Percentiles rank a stretch among this genome's conserved stretches.
phyloP scores from a whole-genome alignment of 2,888 invertebrate genomes.

The Ptilodon capucinus region DNA sequence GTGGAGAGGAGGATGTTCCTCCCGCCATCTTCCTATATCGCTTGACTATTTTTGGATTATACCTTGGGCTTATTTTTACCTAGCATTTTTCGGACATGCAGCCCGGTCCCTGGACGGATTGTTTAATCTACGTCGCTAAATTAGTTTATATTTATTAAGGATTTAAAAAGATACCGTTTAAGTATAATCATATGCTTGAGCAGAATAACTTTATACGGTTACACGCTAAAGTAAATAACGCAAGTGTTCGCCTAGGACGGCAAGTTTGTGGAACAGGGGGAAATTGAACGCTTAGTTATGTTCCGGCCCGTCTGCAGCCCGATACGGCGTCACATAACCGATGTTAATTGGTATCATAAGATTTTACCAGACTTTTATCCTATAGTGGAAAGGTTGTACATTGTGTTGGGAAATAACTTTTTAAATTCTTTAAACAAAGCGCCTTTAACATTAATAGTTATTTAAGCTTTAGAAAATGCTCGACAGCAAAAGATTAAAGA shows the following conservation, averaged over 20 bases:
- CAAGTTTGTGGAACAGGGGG: constrained; percentile 24
- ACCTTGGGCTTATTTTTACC: no score
- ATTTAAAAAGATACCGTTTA: neutral
- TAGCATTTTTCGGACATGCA: no score
- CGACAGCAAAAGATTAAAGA: neutral
- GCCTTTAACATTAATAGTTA: neutral
- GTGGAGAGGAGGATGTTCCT: no score
- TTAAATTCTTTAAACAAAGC: neutral
- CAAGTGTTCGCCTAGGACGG: constrained; percentile 28
- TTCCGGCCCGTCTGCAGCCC: constrained; percentile 20
- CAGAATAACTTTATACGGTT: constrained; percentile 10
- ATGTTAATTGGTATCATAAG: constrained; percentile 24
- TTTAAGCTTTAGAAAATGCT: neutral
- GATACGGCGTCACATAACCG: constrained; percentile 20
- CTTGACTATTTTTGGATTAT: no score
- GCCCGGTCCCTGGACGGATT: no score
- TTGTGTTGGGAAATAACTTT: neutral
- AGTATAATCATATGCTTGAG: constrained; percentile 8
- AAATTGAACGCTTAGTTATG: constrained; percentile 40
- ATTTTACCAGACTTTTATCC: constrained; percentile 1
- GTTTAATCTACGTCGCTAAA: constrained; percentile 1
- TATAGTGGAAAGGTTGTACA: neutral
- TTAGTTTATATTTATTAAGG: neutral
- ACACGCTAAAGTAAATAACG: constrained; percentile 20
- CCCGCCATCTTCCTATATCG: no score